Evolutionary conservation across 2,888 invertebrate species (phyloP), one percentile per base, ranked within the genome.

Genomic region (Tetramorium bicarinatum): DNA sequence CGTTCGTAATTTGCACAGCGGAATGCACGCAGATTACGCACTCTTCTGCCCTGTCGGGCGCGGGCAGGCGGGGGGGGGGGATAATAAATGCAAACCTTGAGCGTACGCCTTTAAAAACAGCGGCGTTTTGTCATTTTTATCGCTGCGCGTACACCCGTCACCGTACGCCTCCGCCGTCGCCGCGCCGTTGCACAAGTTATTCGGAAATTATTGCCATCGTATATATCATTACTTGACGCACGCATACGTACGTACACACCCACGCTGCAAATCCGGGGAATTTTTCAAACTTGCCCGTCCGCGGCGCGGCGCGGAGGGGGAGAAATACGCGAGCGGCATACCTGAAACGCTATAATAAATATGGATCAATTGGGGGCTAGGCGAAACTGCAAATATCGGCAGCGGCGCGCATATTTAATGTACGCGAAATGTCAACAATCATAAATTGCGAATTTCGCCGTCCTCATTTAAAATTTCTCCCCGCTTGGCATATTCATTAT

Each of bases 51-150:
- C 13, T 9, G 44, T 25, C 11, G 49, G 3, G 18, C 56, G 25
- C 25, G 25, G 25, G 25, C 25, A 1, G 25, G 29, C 61, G 29
- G 4, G 0, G 29, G 29, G 4, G 8, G 15, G 44, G 41, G 25
- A 34, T 80, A 72, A 80, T 72, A 72, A 80, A 72, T 72, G 79
- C 49, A 80, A 72, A 72, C 59, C 59, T 59, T 38, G 79, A 72
- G 34, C 47, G 44, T 21, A 18, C 34, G 18, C 34, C 21, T 47
- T 72, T 72, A 80, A 71, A 66, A 79, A 41, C 44, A 21, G 38
- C 47, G 25, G 79, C 38, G 72, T 80, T 80, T 72, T 80, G 59
- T 80, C 72, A 80, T 47, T 71, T 80, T 80, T 80, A 80, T 80
- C 47, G 59, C 38, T 25, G 6, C 56, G 44, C 67, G 34, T 21